Evolutionary conservation across 2,113 vertebrate genomes (phyloP), one percentile per base, ranked within the genome.

Genomic region (Phalacrocorax carbo): DNA sequence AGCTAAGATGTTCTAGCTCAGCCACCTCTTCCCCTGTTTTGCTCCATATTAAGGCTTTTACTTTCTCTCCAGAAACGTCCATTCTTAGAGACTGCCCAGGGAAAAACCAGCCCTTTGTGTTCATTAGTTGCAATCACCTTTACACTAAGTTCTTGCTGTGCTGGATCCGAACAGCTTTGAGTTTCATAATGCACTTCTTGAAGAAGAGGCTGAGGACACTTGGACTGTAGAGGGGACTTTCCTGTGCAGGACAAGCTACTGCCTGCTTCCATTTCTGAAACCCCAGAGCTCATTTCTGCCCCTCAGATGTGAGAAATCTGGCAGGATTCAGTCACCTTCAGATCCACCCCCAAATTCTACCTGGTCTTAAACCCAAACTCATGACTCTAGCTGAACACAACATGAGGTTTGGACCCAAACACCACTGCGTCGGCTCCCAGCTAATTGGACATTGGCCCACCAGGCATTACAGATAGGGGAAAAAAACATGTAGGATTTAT

Each of bases 191-290:
- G n/a, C 9, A 10, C 78, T 61, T 14, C 46, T 62, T 14, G 14
- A 65, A 23, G 55, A 20, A 46, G 76, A 27, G 27, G 15, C n/a
- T 60, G 88, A 9, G 49, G 36, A 55, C 25, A 10, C 51, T 11
- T 0, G 51, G 40, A 15, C 34, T 26, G 16, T 26, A 1, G 0
- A 26, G 48, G 27, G 55, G 23, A 48, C 69, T 15, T 18, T 1
- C 25, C 25, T 2, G 42, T 23, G 64, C 49, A 21, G 60, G 11
- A 20, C 17, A 25, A 40, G 38, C 78, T 65, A 6, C 26, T 9
- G 32, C 8, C 34, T 52, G 44, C 38, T 54, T 46, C 49, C 3
- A 4, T 36, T 58, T 15, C 72, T 32, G 76, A 48, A 21, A 60
- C 0, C 29, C 21, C 90, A 25, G 48, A 82, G 61, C 48, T 82